Base-by-base conservation (phyloP, 2,113 vertebrate species). In the Narcine bancroftii region DNA sequence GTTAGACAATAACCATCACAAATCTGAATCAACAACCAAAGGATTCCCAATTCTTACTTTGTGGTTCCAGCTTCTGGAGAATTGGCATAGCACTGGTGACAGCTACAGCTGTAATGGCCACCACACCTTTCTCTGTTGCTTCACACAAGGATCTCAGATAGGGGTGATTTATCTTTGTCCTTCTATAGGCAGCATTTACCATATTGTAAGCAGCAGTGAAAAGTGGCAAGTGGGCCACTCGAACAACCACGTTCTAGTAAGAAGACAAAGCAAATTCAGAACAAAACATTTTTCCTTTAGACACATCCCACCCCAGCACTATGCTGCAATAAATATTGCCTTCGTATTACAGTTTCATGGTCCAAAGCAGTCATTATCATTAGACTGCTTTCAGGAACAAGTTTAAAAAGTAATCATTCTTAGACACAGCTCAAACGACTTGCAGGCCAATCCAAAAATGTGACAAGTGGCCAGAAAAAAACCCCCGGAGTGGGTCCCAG, bases 21-120 rank as follows among this genome's bases (percentile, higher is more conserved):
- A 26, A 26, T 47, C 76, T 47, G 45, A 79, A 53, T 81, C 19
- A 47, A 19, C 19, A 21, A 6, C 39, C 1, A 53, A 50, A 45
- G 19, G 50, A 47, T 24, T 85, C 10, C 81, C 26, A 33, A 33
- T 65, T 63, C 98, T 97, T 95, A 99, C 98, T 96, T 75, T 98
- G 97, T 1, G 97, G 97, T 94, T 97, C 96, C 87, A 98, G 94
- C 92, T 95, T 97, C 87, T 96, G 95, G 29, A 98, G 94, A 93
- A 97, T 95, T 92, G 97, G 98, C 93, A 96, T 94, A 9, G 96
- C 95, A 3, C 97, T 95, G 65, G 94, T 96, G 92, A 98, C 0
- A 0, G 97, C 98, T 94, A 97, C 97, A 0, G 96, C 96, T 69
- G 97, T 97, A 95, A 99, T 92, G 0, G 95, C 96, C 92, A 94